Base-by-base conservation (phyloP, 1,140 invertebrate genomes). In the Sinella curviseta region DNA sequence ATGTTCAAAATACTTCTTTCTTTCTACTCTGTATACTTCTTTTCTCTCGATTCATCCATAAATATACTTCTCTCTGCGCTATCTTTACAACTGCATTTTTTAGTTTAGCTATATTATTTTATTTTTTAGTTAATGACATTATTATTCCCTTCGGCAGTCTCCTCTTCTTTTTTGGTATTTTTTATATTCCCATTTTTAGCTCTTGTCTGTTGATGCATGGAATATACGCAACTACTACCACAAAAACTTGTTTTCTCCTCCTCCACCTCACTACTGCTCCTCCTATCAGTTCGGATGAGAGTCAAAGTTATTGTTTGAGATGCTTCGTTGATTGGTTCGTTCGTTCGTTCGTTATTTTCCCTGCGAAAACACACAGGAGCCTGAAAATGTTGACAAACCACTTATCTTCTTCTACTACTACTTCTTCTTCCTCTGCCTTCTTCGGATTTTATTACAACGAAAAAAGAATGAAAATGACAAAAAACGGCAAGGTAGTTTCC, bases 291-390 rank as follows among this genome's bases (percentile, higher is more conserved):
- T n/a, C n/a, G n/a, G n/a, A n/a, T n/a, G n/a, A n/a, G n/a, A n/a
- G n/a, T n/a, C n/a, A n/a, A n/a, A n/a, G n/a, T n/a, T n/a, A n/a
- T n/a, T n/a, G n/a, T n/a, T n/a, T n/a, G 54, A n/a, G n/a, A n/a
- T n/a, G n/a, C n/a, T n/a, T n/a, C n/a, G n/a, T n/a, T 81, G 67
- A 39, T 73, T 81, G 74, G 8, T 8, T 12, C 20, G 20, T 20
- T 48, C 39, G 39, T 8, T 48, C 8, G 39, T 48, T 48, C 39
- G 39, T 48, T 48, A 48, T 20, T 12, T 8, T 48, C 39, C 39
- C 39, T 48, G 39, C 39, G 39, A 8, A 48, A 48, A 48, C 39
- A 48, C 39, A 48, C 39, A 48, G 39, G 39, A 48, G 39, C 39
- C 39, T 48, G 24, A 4, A 77, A 77, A 55, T 77, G 54, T 67